These are phyloP conservation scores for Solen grandis DNA, from an alignment of 1,140 invertebrate genomes.

Conservation along the genomic window DNA sequence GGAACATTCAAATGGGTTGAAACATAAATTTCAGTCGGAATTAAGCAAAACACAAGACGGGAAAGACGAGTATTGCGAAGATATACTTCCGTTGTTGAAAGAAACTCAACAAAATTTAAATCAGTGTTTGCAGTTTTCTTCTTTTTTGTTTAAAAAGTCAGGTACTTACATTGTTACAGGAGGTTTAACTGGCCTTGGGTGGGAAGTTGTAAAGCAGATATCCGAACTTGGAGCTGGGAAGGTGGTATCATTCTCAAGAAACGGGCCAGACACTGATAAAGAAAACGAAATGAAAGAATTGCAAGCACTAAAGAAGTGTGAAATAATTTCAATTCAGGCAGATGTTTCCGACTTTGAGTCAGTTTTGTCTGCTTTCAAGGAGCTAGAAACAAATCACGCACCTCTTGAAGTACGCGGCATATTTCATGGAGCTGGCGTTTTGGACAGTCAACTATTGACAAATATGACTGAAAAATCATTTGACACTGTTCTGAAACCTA, in stretches of 20 bases:
- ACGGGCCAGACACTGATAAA: too few relatives aligned
- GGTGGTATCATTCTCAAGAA: conserved; percentile 63
- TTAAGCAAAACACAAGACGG: neutral
- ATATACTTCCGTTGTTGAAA: neutral
- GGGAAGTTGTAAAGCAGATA: conserved; percentile 65
- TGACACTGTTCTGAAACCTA: conserved; percentile 39
- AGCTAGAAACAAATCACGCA: neutral
- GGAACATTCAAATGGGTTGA: neutral
- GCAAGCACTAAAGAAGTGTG: too few relatives aligned
- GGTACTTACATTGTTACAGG: conserved; percentile 69
- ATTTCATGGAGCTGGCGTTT: conserved; percentile 53
- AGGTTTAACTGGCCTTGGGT: conserved; percentile 72
- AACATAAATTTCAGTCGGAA: neutral
- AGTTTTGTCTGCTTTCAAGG: conserved; percentile 1
- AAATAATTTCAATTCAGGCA: conserved; percentile 2
- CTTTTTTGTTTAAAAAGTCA: conserved; percentile 47
- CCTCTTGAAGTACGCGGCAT: conserved; percentile 19
- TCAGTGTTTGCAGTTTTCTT: neutral
- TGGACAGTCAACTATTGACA: conserved; percentile 11
- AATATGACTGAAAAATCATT: conserved; percentile 23
- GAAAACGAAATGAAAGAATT: too few relatives aligned
- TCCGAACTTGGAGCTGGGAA: conserved; percentile 64
- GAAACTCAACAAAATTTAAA: neutral
- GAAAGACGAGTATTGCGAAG: neutral
- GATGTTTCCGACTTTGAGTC: conserved; percentile 43